Evolutionary conservation across 2,797 vertebrate genomes (phyloP).

Genomic region (Molothrus ater): DNA sequence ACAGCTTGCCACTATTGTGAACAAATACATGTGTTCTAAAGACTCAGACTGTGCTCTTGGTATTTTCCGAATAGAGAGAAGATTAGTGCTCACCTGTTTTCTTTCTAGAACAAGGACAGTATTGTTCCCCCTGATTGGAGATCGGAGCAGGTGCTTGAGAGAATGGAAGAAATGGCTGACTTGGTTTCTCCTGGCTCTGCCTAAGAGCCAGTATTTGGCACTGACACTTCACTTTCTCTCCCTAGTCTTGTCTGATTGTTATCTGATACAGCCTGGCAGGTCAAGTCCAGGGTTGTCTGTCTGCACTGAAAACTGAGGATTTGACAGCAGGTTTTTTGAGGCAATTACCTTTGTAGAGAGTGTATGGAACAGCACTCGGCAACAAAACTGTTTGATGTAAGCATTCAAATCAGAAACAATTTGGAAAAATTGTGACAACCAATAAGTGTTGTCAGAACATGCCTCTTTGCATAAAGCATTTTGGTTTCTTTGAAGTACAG

Average conservation of each 20-base stretch:
- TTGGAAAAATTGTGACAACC: not conserved
- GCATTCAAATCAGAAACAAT: not conserved
- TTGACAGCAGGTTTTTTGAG: not conserved
- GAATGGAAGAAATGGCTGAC: not conserved
- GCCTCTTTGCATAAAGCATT: not conserved
- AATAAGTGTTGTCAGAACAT: not conserved
- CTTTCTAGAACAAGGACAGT: not conserved
- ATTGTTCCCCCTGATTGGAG: fast-evolving
- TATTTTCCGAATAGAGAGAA: not conserved
- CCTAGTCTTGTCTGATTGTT: not conserved
- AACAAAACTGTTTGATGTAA: not conserved
- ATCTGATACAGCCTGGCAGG: not conserved
- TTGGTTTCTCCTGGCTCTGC: not conserved
- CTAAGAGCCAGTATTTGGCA: not conserved
- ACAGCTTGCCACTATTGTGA: not conserved
- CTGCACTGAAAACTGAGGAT: not conserved
- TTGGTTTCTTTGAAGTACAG: not conserved
- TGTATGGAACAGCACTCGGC: not conserved
- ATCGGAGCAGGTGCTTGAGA: not conserved
- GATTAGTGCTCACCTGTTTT: not conserved
- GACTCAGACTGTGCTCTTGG: not conserved
- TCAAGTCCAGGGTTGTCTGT: fast-evolving
- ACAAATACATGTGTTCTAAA: not conserved
- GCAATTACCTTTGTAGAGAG: not conserved
- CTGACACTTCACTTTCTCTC: not conserved